These are phyloP conservation scores for Tragelaphus eurycerus DNA, from an alignment of 2,797 vertebrate genomes.

Conservation along the genomic window DNA sequence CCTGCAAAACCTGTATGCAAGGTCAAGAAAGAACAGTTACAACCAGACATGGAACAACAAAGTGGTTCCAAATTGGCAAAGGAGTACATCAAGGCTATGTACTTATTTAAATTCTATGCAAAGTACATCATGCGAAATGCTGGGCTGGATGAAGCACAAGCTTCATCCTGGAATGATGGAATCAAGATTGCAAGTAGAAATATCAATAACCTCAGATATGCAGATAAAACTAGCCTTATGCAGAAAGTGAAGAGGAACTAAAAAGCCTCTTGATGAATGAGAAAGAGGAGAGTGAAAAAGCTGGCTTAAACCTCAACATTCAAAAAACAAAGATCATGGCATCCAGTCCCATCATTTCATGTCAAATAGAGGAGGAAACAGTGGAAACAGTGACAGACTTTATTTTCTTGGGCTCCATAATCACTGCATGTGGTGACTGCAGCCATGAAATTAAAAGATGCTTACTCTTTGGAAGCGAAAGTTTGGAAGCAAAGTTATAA, in stretches of 20 bases:
- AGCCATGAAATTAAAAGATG: neutral
- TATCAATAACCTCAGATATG: neutral
- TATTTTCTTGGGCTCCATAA: neutral
- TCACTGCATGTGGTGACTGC: neutral
- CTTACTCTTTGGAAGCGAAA: neutral
- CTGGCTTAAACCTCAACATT: neutral
- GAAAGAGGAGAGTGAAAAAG: neutral
- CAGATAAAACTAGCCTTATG: neutral
- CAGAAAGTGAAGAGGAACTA: neutral
- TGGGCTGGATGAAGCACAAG: neutral
- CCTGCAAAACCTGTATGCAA: neutral
- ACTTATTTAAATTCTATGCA: neutral
- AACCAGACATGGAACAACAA: neutral
- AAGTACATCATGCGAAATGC: neutral
- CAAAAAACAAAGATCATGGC: neutral
- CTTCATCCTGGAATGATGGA: neutral
- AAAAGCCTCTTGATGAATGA: neutral
- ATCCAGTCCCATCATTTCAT: neutral
- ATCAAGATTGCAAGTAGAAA: neutral
- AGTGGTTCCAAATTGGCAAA: neutral
- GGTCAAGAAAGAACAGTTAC: neutral
- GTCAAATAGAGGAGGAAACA: neutral
- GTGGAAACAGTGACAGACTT: neutral
- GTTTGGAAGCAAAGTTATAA: neutral
- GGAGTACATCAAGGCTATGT: neutral